A percentile compares a stretch with the other conserved stretches of the same genome.
phyloP scores from a whole-genome alignment of 2,888 invertebrate species.

The Zaprionus lineosus region DNA sequence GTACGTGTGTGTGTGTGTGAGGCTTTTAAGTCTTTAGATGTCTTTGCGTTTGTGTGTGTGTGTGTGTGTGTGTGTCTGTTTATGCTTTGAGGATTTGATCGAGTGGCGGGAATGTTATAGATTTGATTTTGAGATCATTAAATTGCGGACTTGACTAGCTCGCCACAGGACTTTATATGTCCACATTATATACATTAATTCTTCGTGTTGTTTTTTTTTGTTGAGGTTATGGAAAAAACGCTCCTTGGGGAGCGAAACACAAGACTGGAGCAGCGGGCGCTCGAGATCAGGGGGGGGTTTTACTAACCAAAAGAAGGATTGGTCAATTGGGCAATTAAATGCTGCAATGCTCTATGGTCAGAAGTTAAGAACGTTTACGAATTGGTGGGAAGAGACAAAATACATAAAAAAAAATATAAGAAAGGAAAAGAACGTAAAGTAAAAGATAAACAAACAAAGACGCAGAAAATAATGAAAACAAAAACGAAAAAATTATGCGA shows the following conservation, averaged over 20 bases:
- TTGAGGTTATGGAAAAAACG: not conserved
- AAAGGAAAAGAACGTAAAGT: constrained; percentile 23
- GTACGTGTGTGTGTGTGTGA: not conserved
- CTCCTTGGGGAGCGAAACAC: constrained; percentile 4
- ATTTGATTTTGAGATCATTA: constrained; percentile 54
- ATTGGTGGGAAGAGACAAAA: constrained; percentile 2
- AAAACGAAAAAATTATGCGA: constrained; percentile 56
- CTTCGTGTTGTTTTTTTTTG: too few relatives aligned
- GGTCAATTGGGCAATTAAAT: too few relatives aligned
- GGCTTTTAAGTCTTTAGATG: too few relatives aligned
- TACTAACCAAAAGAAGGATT: too few relatives aligned
- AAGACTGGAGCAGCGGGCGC: not conserved
- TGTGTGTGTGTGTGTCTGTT: not conserved
- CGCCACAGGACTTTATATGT: constrained; percentile 20
- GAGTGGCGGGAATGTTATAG: constrained; percentile 35
- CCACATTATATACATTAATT: too few relatives aligned
- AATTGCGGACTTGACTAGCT: constrained; percentile 49
- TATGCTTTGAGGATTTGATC: not conserved
- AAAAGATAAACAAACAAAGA: constrained; percentile 30
- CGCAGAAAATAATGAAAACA: constrained; percentile 45
- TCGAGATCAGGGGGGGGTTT: too few relatives aligned
- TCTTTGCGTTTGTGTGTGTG: not conserved
- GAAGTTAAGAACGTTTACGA: constrained; percentile 21
- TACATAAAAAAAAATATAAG: constrained; percentile 13
- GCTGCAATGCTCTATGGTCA: constrained; percentile 2